Evolutionary conservation across 1,140 invertebrate genomes (phyloP).

Genomic region (Drosophila truncata): DNA sequence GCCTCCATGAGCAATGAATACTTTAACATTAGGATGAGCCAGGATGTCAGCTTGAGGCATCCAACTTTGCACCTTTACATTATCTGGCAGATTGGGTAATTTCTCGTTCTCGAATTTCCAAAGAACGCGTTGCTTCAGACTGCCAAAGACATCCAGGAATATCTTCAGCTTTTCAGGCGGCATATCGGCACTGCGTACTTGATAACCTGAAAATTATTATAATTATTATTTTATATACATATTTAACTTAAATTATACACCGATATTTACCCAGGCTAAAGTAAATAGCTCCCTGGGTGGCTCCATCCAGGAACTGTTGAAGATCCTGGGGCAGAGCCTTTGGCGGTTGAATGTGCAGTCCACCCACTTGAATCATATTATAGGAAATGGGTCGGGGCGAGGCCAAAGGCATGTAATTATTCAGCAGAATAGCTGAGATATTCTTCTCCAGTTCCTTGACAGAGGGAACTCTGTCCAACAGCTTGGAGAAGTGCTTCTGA

Average conservation of each 20-base stretch:
- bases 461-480: slow-evolving; percentile 5
- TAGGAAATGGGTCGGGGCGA: slow-evolving; percentile 85
- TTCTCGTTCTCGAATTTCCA: slow-evolving; percentile 88
- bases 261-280: background rate
- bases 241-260: no score
- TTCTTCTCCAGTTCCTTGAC: slow-evolving; percentile 85
- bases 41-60: slow-evolving; percentile 88
- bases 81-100: slow-evolving; percentile 85
- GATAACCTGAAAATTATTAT: background rate
- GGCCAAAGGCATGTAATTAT: slow-evolving; percentile 85
- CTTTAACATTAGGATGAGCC: slow-evolving; percentile 87
- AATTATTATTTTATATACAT: background rate
- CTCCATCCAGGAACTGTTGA: slow-evolving; percentile 80
- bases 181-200: slow-evolving; percentile 69
- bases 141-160: slow-evolving; percentile 86
- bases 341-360: slow-evolving; percentile 84
- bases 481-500: slow-evolving; percentile 66
- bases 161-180: slow-evolving; percentile 83
- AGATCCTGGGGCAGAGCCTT: slow-evolving; percentile 80
- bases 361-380: slow-evolving; percentile 86
- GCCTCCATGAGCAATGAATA: slow-evolving; percentile 89
- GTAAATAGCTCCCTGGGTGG: slow-evolving; percentile 36
- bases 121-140: slow-evolving; percentile 87
- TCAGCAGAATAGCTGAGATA: slow-evolving; percentile 86
- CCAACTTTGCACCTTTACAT: slow-evolving; percentile 88